A percentile compares a stretch with the other conserved stretches of the same genome.
phyloP scores from a whole-genome alignment of 30 jellyfish, hydroid and myxozoan genomes.

The Nemopilema nomurai region DNA sequence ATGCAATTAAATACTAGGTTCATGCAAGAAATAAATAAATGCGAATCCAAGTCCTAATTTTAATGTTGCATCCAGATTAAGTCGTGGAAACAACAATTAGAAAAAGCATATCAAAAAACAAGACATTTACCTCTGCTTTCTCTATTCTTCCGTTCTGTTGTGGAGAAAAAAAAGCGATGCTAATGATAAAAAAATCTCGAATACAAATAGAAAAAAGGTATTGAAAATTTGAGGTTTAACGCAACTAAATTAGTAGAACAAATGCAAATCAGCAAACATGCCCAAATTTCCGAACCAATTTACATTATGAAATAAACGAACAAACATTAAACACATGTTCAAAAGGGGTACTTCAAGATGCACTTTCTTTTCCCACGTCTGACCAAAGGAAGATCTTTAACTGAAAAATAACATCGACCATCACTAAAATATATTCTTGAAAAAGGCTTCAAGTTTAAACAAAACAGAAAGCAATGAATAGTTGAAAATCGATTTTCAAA shows the following conservation, averaged over 20 bases:
- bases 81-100: not conserved
- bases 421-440: not conserved
- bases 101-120: not conserved
- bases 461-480: not conserved
- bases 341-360: not conserved
- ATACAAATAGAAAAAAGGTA: not conserved
- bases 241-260: not conserved
- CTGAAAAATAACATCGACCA: not conserved
- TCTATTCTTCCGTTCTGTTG: not conserved
- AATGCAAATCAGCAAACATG: not conserved
- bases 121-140: not conserved
- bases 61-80: not conserved
- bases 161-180: no score
- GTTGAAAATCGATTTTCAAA: not conserved
- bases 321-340: not conserved
- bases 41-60: not conserved
- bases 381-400: not conserved
- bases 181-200: no score
- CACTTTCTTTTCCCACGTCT: not conserved
- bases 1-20: not conserved
- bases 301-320: not conserved
- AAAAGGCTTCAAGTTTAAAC: not conserved
- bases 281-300: not conserved
- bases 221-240: not conserved
- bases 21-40: not conserved